Evolutionary conservation across 1,140 invertebrate species (phyloP), one percentile per base, ranked within the genome.

Genomic region (Bombyx mandarina): DNA sequence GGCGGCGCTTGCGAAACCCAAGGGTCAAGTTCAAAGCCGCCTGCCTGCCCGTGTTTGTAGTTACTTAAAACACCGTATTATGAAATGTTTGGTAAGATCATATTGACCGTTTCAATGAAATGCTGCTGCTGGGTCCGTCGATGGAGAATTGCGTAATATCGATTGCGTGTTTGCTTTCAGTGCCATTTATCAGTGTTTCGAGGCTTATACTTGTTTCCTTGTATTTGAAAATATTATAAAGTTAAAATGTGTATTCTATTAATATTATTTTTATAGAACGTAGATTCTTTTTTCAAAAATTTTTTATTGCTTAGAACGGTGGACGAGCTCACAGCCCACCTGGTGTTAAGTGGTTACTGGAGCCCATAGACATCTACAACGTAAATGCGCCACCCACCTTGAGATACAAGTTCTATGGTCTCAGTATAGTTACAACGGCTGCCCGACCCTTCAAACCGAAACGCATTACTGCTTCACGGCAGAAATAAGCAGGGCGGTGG

Each of bases 1-100:
- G 62, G 54, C 61, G 58, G 59, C 57, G 50, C 56, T 77, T 72
- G 69, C 69, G 71, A 73, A 69, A 72, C 53, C 26, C 57, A 65
- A 60, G 63, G 70, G 76, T 80, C 79, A 82, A 77, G 77, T 77
- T 72, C 75, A 80, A 64, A 56, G 62, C 8, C 52, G 50, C 12
- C 12, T 18, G 12, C 12, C 12, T 18, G 12, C 12, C 42, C 1
- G 12, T 58, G 26, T 52, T 53, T 52, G 57, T 26, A 35, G 57
- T 58, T 58, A 58, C 57, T 53, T 57, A 57, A 57, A 52, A 48
- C 7, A 35, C 7, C 1, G 6, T n/a, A 9, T 57, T 51, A 51
- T 50, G 49, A 57, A 57, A 57, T 51, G 44, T 57, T 51, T 57
- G 56, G 56, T 57, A 52, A 57, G 56, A 43, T 51, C 47, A 22